Evolutionary conservation across 2,888 invertebrate species (phyloP).

Genomic region (Drosophila sordidapex): DNA sequence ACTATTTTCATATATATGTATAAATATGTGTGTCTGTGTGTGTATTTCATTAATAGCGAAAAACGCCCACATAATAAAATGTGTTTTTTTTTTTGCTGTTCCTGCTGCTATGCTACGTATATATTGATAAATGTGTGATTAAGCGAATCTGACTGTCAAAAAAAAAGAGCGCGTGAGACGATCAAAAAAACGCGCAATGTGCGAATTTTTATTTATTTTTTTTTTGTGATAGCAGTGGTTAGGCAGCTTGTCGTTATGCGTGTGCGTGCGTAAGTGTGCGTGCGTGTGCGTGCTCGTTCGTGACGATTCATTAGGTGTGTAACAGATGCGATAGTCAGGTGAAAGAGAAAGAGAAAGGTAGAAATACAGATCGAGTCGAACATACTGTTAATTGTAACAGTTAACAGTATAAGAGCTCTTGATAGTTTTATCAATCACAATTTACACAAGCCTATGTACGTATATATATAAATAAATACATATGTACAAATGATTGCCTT

Average conservation of each 20-base stretch:
- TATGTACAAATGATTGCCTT: background rate
- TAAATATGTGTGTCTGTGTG: background rate
- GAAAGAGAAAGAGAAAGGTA: background rate
- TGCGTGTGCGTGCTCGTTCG: slow-evolving; percentile 11
- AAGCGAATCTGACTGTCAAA: slow-evolving; percentile 34
- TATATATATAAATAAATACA: background rate
- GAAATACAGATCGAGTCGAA: slow-evolving; percentile 2
- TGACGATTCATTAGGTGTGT: slow-evolving; percentile 58
- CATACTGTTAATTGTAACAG: slow-evolving; percentile 8
- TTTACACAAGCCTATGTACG: background rate
- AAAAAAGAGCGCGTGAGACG: slow-evolving; percentile 49
- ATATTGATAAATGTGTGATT: slow-evolving; percentile 17
- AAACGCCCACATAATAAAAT: slow-evolving; percentile 49
- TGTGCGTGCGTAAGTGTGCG: background rate
- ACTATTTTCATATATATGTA: slow-evolving; percentile 2
- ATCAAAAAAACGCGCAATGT: slow-evolving; percentile 32
- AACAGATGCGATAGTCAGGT: slow-evolving; percentile 15
- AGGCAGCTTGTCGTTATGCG: slow-evolving; percentile 3
- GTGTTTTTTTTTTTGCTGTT: background rate
- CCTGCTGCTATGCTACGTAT: slow-evolving; percentile 10
- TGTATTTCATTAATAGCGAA: slow-evolving; percentile 38
- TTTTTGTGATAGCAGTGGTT: slow-evolving; percentile 15
- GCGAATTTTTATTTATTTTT: slow-evolving; percentile 16
- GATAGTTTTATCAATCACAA: slow-evolving; percentile 3
- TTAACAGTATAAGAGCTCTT: background rate